Evolutionary conservation across 2,888 invertebrate genomes (phyloP).

Genomic region (Gerosis bhagava): DNA sequence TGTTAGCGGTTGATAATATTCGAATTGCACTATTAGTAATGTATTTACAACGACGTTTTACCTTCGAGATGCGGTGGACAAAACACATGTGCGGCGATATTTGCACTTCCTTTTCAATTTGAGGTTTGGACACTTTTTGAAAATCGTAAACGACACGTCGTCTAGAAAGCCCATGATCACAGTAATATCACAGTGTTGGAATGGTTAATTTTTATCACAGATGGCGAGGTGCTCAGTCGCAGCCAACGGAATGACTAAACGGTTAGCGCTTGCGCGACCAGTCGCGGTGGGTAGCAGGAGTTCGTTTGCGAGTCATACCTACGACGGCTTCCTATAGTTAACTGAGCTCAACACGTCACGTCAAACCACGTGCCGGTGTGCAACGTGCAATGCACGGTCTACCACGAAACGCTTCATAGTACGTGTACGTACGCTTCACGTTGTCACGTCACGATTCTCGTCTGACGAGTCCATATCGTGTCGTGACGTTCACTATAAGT

Average conservation of each 20-base stretch:
- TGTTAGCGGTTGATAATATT: constrained; percentile 22
- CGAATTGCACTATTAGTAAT: background rate
- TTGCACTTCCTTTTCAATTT: constrained; percentile 54
- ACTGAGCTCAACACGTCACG: constrained; percentile 11
- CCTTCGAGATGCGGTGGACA: constrained; percentile 5
- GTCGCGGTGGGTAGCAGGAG: constrained; percentile 34
- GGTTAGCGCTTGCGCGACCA: constrained; percentile 34
- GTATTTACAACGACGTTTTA: background rate
- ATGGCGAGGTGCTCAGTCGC: constrained; percentile 33
- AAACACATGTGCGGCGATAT: constrained; percentile 48
- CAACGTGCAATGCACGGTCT: constrained; percentile 7
- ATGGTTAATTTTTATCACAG: constrained; percentile 28
- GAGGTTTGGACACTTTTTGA: constrained; percentile 69
- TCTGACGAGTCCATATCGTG: constrained; percentile 2
- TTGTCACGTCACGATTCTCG: background rate
- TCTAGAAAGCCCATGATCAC: constrained; percentile 62
- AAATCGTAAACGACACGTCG: constrained; percentile 60
- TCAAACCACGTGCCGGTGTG: background rate
- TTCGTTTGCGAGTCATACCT: constrained; percentile 18
- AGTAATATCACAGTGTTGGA: constrained; percentile 48
- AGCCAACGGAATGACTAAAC: constrained; percentile 40
- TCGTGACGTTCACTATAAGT: background rate
- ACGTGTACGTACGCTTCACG: no score
- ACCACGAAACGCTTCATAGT: background rate
- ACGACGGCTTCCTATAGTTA: constrained; percentile 13